phyloP scores from a whole-genome alignment of 2,113 vertebrate species.

The Sigmodon hispidus region DNA sequence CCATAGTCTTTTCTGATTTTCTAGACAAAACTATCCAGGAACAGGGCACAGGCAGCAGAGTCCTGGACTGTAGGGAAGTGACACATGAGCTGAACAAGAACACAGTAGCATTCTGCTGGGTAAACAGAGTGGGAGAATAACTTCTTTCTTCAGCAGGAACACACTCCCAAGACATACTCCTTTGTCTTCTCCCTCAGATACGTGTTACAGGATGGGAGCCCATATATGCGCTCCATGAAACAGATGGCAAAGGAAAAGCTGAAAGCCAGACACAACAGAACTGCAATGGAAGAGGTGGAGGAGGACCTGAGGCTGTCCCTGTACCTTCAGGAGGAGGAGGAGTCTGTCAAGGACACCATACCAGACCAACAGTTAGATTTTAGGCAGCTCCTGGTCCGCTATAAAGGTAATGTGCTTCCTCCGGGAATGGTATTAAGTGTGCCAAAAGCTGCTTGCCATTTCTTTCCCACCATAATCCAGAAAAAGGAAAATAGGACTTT shows the following conservation, averaged over 20 bases:
- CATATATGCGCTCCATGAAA: slow-evolving; percentile 91
- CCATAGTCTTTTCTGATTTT: background rate
- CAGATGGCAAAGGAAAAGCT: slow-evolving; percentile 82
- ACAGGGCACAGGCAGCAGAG: background rate
- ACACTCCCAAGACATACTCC: background rate
- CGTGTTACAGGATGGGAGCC: slow-evolving; percentile 93
- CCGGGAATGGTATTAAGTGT: background rate
- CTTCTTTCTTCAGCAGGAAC: background rate
- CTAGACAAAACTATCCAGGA: background rate
- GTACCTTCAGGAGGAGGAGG: slow-evolving; percentile 85
- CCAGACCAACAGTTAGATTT: slow-evolving; percentile 95
- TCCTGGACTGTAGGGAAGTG: background rate
- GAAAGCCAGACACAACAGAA: slow-evolving; percentile 84
- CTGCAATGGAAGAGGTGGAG: slow-evolving; percentile 89
- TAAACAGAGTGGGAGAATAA: background rate
- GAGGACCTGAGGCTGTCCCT: slow-evolving; percentile 90
- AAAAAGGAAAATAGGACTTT: slow-evolving; percentile 1
- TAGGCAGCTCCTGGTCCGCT: slow-evolving; percentile 92
- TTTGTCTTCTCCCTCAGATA: slow-evolving; percentile 86
- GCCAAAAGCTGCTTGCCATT: background rate
- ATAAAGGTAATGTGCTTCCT: slow-evolving; percentile 87
- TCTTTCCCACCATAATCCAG: background rate
- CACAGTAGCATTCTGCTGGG: background rate
- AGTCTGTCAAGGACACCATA: slow-evolving; percentile 89
- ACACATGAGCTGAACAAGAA: background rate